Evolutionary conservation across 2,113 vertebrate species (phyloP).

Genomic region (Brachypodius melanocephalos): DNA sequence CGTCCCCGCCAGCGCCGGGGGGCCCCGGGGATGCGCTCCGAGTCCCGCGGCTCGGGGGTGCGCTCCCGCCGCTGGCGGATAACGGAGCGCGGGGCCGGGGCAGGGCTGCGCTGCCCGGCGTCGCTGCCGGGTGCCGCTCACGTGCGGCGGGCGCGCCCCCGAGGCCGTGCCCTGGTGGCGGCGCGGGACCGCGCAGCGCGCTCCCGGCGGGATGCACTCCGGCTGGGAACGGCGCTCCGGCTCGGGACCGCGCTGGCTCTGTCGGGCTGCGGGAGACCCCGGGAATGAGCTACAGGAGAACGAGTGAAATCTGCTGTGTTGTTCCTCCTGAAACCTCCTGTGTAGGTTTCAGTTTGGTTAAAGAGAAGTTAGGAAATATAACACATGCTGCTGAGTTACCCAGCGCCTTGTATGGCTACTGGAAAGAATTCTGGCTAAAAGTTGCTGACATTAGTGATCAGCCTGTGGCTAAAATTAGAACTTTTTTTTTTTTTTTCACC

Average conservation of each 20-base stretch:
- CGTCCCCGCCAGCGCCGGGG: neutral
- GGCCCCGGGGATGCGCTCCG: neutral
- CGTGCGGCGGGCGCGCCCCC: neutral
- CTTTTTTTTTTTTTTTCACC: neutral
- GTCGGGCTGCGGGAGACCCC: neutral
- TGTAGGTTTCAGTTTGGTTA: neutral
- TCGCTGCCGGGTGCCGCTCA: neutral
- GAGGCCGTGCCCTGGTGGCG: neutral
- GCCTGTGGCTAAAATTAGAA: neutral
- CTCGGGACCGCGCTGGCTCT: neutral
- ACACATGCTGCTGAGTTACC: neutral
- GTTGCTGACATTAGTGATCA: neutral
- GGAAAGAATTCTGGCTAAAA: neutral
- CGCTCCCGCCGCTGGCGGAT: rapidly evolving
- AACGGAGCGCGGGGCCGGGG: rapidly evolving
- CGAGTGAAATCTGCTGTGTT: neutral
- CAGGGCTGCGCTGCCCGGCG: rapidly evolving
- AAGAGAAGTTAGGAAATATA: neutral
- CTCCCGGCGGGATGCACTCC: neutral
- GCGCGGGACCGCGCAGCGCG: neutral
- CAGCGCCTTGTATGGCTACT: neutral
- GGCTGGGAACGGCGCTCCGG: no score
- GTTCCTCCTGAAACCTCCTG: neutral
- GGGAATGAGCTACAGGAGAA: neutral
- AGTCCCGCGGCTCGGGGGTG: neutral